Conservation (phyloP, 2,113 vertebrate genomes). For the Okapia johnstoni region DNA sequence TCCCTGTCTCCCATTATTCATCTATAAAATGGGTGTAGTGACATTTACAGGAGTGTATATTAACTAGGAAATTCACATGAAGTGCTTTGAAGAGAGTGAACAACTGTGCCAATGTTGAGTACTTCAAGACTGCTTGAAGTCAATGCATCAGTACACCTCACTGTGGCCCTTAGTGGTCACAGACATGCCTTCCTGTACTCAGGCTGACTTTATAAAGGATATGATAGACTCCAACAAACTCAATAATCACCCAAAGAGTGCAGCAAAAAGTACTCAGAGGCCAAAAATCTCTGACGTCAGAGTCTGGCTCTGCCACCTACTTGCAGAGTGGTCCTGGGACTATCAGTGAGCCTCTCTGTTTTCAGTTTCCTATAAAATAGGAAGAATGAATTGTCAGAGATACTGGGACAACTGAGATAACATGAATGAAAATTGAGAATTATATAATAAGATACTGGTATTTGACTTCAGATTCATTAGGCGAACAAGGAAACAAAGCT, state of each 20-base stretch:
- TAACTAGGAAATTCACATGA: constrained; percentile 32
- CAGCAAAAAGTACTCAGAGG: neutral
- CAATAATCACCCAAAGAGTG: neutral
- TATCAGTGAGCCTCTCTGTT: neutral
- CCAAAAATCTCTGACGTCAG: neutral
- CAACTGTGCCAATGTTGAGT: neutral
- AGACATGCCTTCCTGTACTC: neutral
- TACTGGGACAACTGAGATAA: neutral
- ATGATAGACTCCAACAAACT: neutral
- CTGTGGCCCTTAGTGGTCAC: neutral
- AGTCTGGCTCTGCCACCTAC: neutral
- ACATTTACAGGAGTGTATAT: neutral
- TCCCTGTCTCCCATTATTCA: neutral
- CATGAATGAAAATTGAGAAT: neutral
- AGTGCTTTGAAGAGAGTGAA: constrained; percentile 5
- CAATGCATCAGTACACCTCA: neutral
- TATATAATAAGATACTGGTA: neutral
- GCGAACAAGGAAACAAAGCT: neutral
- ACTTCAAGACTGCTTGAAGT: neutral
- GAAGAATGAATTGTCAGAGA: neutral
- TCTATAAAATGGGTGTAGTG: constrained; percentile 28
- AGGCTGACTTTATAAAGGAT: neutral
- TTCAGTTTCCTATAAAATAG: neutral
- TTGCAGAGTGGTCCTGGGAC: neutral
- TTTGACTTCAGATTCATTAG: neutral